Evolutionary conservation across 2,113 vertebrate species (phyloP).

Genomic region (Spheniscus mendiculus): DNA sequence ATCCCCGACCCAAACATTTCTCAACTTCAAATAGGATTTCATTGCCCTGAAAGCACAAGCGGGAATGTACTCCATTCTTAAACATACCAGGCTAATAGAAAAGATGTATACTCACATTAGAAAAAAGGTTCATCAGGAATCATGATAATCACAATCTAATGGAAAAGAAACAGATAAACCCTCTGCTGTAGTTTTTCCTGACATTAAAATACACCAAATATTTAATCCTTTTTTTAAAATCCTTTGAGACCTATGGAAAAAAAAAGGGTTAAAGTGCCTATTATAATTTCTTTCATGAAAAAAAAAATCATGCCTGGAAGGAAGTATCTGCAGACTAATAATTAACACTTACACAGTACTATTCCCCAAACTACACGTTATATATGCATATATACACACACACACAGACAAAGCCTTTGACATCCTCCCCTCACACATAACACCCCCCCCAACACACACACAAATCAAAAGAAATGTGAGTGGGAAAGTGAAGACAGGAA

Average conservation of each 20-base stretch:
- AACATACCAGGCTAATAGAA: not conserved
- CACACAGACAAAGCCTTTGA: not conserved
- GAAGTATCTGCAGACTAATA: not conserved
- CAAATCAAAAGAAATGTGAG: not conserved
- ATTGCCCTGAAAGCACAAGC: not conserved
- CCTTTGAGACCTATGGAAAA: not conserved
- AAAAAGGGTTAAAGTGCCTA: not conserved
- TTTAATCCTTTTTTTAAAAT: not conserved
- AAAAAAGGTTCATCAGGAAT: not conserved
- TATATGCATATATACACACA: rapidly evolving
- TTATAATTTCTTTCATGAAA: not conserved
- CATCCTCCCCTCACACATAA: not conserved
- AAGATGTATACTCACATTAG: not conserved
- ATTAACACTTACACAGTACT: not conserved
- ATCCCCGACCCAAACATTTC: not conserved
- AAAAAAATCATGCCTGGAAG: not conserved
- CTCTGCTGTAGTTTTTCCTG: not conserved
- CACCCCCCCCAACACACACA: not conserved
- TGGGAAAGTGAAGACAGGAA: not conserved
- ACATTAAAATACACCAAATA: not conserved
- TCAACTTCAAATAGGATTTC: not conserved
- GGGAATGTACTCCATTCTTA: not conserved
- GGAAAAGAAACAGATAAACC: not conserved
- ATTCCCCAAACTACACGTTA: not conserved
- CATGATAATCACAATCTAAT: not conserved